Evolutionary conservation across 2,797 vertebrate genomes (phyloP), one percentile per base, ranked within the genome.

Genomic region (Spondyliosoma cantharus): DNA sequence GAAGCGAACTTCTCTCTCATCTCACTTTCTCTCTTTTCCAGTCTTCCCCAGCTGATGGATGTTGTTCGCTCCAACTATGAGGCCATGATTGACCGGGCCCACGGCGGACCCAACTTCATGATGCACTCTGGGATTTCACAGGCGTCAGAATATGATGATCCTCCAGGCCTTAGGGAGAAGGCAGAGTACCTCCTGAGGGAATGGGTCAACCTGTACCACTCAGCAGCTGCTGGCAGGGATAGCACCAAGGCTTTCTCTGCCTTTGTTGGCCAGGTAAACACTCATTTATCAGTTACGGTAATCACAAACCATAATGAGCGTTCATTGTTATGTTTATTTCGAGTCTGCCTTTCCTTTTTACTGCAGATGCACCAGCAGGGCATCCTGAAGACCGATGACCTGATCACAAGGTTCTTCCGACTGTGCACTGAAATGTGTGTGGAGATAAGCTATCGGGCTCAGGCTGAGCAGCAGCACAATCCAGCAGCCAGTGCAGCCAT

Each of bases 81-180:
- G 92, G 98, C 98, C 65, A 99, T 99, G 98, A 98, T 99, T 82
- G 98, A 99, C 87, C 96, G 98, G 73, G 98, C 98, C 82, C 98
- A 99, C 0, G 98, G 98, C 17, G 98, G 98, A 73, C 98, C 98
- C 46, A 99, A 99, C 93, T 99, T 99, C 90, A 99, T 99, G 98
- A 99, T 99, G 98, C 98, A 99, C 91, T 99, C 98, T 87, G 98
- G 98, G 83, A 99, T 99, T 74, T 99, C 98, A 19, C 98, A 99
- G 92, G 98, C 98, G 4, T 99, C 98, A 1, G 98, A 99, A 85
- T 99, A 99, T 0, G 98, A 99, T 70, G 98, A 99, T 84, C 98
- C 98, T 0, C 98, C 98, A 3, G 98, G 98, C 81, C 94, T 99
- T 91, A 94, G 98, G 85, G 98, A 99, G 94, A 99, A 99, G 90